Conservation (phyloP, 1,140 invertebrate genomes). For the Conopomorpha cramerella region DNA sequence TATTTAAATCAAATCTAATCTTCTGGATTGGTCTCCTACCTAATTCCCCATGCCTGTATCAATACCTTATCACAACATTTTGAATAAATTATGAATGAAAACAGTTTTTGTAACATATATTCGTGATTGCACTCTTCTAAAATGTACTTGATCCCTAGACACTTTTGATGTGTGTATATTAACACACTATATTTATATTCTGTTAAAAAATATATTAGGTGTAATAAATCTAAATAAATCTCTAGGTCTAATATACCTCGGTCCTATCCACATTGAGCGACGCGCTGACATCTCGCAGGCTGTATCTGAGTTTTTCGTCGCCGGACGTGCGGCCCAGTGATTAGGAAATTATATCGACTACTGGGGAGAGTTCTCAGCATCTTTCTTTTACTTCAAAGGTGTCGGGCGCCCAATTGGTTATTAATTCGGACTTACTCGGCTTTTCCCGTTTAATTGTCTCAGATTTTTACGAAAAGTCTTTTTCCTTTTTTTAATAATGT, state of each 20-base stretch:
- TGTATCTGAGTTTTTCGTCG: constrained; percentile 41
- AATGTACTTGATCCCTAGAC: too few relatives aligned
- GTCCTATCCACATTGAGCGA: constrained; percentile 21
- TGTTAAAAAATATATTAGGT: not conserved
- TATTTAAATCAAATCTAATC: too few relatives aligned
- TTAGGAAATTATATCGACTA: constrained; percentile 55
- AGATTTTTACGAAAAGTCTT: too few relatives aligned
- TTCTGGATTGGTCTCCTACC: too few relatives aligned
- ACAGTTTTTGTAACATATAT: too few relatives aligned
- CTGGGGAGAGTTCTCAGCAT: constrained; percentile 22
- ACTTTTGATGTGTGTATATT: too few relatives aligned
- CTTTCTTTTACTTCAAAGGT: constrained; percentile 24
- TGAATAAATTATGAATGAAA: too few relatives aligned
- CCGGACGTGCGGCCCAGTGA: constrained; percentile 46
- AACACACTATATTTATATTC: not conserved
- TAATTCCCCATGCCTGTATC: too few relatives aligned
- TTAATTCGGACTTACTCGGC: constrained; percentile 42
- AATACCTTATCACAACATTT: too few relatives aligned
- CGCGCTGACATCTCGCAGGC: constrained; percentile 23
- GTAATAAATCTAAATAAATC: not conserved
- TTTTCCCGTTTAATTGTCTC: constrained; percentile 45
- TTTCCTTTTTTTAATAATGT: too few relatives aligned
- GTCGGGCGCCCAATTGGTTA: constrained; percentile 44
- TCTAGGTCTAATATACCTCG: not conserved
- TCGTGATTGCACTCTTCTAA: too few relatives aligned